These are phyloP conservation scores for Halisarca cf. caerulea DNA, from an alignment of 37 sponge, comb jelly and placozoan genomes.

Conservation along the genomic window DNA sequence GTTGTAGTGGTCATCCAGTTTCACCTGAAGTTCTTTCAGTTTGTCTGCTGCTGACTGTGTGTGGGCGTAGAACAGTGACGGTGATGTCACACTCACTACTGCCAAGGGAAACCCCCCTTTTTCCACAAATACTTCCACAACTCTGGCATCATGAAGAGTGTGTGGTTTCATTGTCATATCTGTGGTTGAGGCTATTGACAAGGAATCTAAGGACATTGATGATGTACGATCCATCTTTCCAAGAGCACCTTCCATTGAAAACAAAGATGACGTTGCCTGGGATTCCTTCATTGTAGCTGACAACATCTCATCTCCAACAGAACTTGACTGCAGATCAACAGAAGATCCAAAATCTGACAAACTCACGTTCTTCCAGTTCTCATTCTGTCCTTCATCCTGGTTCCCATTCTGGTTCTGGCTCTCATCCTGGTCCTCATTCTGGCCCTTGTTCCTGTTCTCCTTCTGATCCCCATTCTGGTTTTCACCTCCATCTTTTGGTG, in stretches of 20 bases:
- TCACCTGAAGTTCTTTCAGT: not conserved
- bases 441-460: not conserved
- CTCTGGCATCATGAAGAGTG: not conserved
- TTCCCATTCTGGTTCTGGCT: not conserved
- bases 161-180: too few species aligned
- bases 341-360: not conserved
- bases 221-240: too few species aligned
- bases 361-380: not conserved
- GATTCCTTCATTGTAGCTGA: too few species aligned
- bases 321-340: too few species aligned
- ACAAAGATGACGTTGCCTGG: too few species aligned
- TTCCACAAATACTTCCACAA: not conserved
- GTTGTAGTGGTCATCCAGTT: not conserved
- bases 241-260: too few species aligned
- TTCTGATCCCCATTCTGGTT: not conserved
- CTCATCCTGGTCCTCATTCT: not conserved
- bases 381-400: not conserved
- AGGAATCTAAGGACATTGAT: too few species aligned
- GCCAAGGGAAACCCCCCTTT: not conserved
- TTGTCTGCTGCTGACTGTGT: not conserved
- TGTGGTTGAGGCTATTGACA: too few species aligned
- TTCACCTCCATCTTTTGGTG: not conserved
- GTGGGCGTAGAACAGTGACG: constrained; percentile 20
- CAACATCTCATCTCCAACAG: too few species aligned
- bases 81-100: not conserved